Evolutionary conservation across 2,888 invertebrate genomes (phyloP).

Genomic region (Leucophenga montana): DNA sequence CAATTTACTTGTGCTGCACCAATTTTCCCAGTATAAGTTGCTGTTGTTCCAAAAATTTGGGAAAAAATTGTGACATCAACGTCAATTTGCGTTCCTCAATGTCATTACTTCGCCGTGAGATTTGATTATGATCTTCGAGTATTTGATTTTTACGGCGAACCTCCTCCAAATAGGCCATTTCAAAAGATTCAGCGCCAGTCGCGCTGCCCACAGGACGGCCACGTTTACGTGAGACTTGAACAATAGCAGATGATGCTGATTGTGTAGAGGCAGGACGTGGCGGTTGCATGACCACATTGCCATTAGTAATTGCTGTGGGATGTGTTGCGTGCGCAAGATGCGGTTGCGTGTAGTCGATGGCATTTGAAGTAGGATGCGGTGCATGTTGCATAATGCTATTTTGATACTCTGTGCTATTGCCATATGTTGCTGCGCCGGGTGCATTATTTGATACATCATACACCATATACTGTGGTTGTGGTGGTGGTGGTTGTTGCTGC

Average conservation of each 20-base stretch:
- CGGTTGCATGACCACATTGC: constrained; percentile 51
- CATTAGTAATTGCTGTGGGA: constrained; percentile 54
- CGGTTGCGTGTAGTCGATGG: constrained; percentile 36
- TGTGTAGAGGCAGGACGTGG: constrained; percentile 30
- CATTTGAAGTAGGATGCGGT: background rate
- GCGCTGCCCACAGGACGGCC: constrained; percentile 56
- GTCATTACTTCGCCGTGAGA: constrained; percentile 59
- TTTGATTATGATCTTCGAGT: constrained; percentile 63
- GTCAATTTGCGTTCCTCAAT: constrained; percentile 64
- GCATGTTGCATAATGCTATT: constrained; percentile 35
- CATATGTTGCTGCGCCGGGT: background rate
- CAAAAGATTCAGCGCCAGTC: constrained; percentile 53
- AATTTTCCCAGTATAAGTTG: constrained; percentile 57
- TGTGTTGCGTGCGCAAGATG: constrained; percentile 57
- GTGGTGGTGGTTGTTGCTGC: constrained; percentile 34
- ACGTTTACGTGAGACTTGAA: constrained; percentile 48
- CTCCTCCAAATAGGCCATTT: constrained; percentile 59
- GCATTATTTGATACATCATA: constrained; percentile 34
- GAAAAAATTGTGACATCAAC: constrained; percentile 63
- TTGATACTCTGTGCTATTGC: constrained; percentile 26
- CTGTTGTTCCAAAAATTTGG: constrained; percentile 66
- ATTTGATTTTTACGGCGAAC: constrained; percentile 62
- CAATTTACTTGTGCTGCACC: constrained; percentile 16
- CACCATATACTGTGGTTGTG: constrained; percentile 7
- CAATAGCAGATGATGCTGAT: constrained; percentile 12